Conservation (phyloP, 2,113 vertebrate species). For the Noctilio leporinus region DNA sequence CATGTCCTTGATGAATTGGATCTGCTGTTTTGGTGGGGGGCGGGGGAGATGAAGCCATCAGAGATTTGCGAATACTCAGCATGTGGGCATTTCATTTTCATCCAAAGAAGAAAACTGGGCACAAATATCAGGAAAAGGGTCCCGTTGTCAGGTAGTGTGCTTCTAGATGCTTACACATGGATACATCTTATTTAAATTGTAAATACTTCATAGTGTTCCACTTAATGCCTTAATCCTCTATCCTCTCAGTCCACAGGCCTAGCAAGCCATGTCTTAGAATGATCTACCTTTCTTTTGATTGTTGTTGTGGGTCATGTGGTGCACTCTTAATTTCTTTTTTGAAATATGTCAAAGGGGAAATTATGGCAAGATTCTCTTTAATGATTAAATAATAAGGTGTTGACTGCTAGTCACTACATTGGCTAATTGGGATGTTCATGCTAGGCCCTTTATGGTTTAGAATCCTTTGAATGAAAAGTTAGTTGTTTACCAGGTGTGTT, state of each 20-base stretch:
- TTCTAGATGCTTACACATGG: conserved; percentile 1
- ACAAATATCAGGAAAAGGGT: neutral
- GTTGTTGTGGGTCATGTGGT: conserved; percentile 24
- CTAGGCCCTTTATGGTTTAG: conserved; percentile 37
- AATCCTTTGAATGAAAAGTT: conserved; percentile 48
- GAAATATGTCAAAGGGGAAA: conserved; percentile 57
- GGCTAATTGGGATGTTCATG: conserved; percentile 72
- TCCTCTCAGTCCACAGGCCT: neutral
- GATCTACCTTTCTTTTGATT: conserved; percentile 24
- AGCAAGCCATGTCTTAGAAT: neutral
- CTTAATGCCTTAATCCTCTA: conserved; percentile 18
- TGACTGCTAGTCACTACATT: conserved; percentile 72
- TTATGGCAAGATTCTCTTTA: conserved; percentile 54
- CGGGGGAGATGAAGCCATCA: neutral
- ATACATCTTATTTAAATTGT: conserved; percentile 23
- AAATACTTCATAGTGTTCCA: conserved; percentile 9
- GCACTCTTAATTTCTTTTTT: conserved; percentile 40
- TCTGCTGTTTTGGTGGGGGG: neutral
- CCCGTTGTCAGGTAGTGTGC: conserved; percentile 18
- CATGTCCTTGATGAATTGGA: neutral
- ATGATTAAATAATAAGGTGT: conserved; percentile 78
- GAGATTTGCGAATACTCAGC: conserved; percentile 27
- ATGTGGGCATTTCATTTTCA: conserved; percentile 14
- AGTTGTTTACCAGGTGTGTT: conserved; percentile 34
- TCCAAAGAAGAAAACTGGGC: neutral